Evolutionary conservation across 2,888 invertebrate genomes (phyloP).

Genomic region (Pterostichus madidus): DNA sequence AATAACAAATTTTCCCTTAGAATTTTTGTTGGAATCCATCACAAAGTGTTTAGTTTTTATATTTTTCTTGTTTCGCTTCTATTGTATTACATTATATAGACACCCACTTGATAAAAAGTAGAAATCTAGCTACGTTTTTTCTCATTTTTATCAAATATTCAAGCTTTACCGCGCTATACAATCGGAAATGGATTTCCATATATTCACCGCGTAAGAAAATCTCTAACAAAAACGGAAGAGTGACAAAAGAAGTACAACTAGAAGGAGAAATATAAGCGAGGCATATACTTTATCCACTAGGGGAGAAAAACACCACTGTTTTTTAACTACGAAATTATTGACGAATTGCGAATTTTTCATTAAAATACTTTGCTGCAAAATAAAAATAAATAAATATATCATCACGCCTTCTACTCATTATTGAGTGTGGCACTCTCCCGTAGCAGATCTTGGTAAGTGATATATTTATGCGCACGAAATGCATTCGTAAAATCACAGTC

Average conservation of each 20-base stretch:
- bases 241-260: background rate
- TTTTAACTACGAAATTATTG: too few species aligned
- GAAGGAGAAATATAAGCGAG: too few species aligned
- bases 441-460: too few species aligned
- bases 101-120: conserved; percentile 9
- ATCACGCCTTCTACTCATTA: too few species aligned
- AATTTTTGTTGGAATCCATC: conserved; percentile 43
- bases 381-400: background rate
- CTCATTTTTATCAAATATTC: conserved; percentile 43
- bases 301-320: too few species aligned
- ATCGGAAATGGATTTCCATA: conserved; percentile 48
- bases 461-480: too few species aligned
- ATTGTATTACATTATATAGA: conserved; percentile 36
- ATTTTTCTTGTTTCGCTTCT: conserved; percentile 7
- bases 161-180: conserved; percentile 11
- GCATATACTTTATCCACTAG: too few species aligned
- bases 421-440: too few species aligned
- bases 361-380: too few species aligned
- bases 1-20: conserved; percentile 17
- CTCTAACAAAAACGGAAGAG: conserved; percentile 21
- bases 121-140: conserved; percentile 16
- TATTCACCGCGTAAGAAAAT: background rate
- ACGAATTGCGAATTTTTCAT: too few species aligned
- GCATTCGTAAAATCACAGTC: too few species aligned
- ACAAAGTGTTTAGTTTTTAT: conserved; percentile 37